Percentiles rank a stretch among this genome's conserved stretches.
phyloP scores from a whole-genome alignment of 2,113 vertebrate genomes.

The Gambusia affinis region DNA sequence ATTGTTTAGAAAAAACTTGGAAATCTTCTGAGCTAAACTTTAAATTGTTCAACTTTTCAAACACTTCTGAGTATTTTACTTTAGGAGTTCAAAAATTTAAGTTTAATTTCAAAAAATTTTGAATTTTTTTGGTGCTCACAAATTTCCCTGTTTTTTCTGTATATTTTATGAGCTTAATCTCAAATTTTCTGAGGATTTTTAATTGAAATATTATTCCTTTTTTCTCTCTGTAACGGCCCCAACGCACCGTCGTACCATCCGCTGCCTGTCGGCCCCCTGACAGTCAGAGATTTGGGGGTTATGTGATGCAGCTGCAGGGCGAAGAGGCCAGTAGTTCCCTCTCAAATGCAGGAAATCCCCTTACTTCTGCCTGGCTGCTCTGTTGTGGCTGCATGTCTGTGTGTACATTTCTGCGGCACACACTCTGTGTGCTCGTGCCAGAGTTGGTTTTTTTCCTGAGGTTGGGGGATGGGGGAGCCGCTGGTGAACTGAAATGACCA shows the following conservation, averaged over 20 bases:
- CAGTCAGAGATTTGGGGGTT: constrained; percentile 36
- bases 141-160: too few relatives aligned
- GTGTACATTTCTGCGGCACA: constrained; percentile 59
- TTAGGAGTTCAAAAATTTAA: too few relatives aligned
- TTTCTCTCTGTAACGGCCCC: neutral
- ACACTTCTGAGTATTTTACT: too few relatives aligned
- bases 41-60: too few relatives aligned
- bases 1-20: too few relatives aligned
- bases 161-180: too few relatives aligned
- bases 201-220: too few relatives aligned
- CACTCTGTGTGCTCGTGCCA: constrained; percentile 60
- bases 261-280: constrained; percentile 22
- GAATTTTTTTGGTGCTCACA: too few relatives aligned
- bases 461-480: constrained; percentile 15
- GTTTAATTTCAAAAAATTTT: too few relatives aligned
- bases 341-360: constrained; percentile 72
- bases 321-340: constrained; percentile 50
- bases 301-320: constrained; percentile 40
- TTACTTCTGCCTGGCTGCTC: constrained; percentile 64
- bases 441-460: constrained; percentile 15
- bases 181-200: too few relatives aligned
- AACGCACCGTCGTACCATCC: neutral
- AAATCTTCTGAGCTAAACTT: too few relatives aligned
- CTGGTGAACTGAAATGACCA: constrained; percentile 23
- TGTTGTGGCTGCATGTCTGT: constrained; percentile 67